Conservation (phyloP, 2,888 invertebrate genomes). For the Heliconius sara region DNA sequence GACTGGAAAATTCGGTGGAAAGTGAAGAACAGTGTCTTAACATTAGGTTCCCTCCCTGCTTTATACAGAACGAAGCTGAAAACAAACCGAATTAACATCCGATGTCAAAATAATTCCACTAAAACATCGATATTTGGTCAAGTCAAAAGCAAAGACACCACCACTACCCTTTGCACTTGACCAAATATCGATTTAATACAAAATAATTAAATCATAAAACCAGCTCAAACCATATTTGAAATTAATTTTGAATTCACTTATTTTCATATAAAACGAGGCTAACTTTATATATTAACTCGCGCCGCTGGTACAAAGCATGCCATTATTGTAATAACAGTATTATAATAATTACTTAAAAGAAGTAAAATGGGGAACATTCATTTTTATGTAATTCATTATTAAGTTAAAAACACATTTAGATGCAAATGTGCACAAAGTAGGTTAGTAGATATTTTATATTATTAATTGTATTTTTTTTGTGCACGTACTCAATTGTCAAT, state of each 20-base stretch:
- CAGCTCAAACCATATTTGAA: not conserved
- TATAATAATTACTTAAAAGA: conserved; percentile 15
- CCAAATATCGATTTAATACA: not conserved
- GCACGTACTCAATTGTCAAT: too few relatives aligned
- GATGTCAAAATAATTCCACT: not conserved
- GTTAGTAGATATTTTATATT: too few relatives aligned
- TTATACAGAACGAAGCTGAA: too few relatives aligned
- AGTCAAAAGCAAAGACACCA: too few relatives aligned
- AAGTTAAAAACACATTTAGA: not conserved
- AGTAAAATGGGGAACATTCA: not conserved
- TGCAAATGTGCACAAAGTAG: not conserved
- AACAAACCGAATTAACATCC: not conserved
- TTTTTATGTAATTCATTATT: not conserved
- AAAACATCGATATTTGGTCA: not conserved
- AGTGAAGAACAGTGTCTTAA: too few relatives aligned
- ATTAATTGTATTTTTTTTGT: too few relatives aligned
- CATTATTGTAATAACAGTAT: conserved; percentile 27
- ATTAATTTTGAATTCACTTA: not conserved
- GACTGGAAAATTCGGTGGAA: too few relatives aligned
- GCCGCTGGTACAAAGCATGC: conserved; percentile 32
- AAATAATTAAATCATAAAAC: not conserved
- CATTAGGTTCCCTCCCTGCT: too few relatives aligned
- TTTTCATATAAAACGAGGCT: not conserved
- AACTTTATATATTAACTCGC: conserved; percentile 12
- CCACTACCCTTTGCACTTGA: too few relatives aligned